Evolutionary conservation across 2,797 vertebrate genomes (phyloP).

Genomic region (Falco berigora): DNA sequence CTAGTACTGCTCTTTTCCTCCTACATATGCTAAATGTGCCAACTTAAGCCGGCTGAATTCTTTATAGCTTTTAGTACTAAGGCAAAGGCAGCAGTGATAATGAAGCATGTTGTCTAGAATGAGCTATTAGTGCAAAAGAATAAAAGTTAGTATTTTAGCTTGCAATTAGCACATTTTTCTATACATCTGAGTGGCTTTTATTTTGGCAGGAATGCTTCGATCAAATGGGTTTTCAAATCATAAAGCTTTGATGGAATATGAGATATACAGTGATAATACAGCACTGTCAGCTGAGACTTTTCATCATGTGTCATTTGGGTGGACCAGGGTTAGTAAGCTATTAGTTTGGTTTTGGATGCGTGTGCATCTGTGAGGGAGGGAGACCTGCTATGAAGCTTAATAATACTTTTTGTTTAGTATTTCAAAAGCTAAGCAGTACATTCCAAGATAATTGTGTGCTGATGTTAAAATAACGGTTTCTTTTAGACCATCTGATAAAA

Average conservation of each 20-base stretch:
- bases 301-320: background rate
- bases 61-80: background rate
- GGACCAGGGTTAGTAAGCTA: background rate
- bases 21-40: background rate
- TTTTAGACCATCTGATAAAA: constrained; percentile 23
- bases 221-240: background rate
- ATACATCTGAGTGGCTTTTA: background rate
- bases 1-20: background rate
- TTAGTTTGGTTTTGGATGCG: background rate
- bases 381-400: background rate
- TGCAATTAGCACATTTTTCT: background rate
- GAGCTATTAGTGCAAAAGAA: background rate
- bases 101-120: background rate
- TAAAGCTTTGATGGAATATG: background rate
- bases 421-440: background rate
- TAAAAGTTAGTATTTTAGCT: background rate
- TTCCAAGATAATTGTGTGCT: background rate
- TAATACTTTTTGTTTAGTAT: background rate
- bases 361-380: background rate
- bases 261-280: background rate
- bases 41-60: background rate
- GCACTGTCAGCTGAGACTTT: background rate
- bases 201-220: background rate
- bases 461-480: constrained; percentile 1
- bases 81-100: background rate